A percentile compares a stretch with the other conserved stretches of the same genome.
Evolutionary conservation across 2,797 vertebrate species (phyloP).

Genomic region (Mastacembelus armatus): DNA sequence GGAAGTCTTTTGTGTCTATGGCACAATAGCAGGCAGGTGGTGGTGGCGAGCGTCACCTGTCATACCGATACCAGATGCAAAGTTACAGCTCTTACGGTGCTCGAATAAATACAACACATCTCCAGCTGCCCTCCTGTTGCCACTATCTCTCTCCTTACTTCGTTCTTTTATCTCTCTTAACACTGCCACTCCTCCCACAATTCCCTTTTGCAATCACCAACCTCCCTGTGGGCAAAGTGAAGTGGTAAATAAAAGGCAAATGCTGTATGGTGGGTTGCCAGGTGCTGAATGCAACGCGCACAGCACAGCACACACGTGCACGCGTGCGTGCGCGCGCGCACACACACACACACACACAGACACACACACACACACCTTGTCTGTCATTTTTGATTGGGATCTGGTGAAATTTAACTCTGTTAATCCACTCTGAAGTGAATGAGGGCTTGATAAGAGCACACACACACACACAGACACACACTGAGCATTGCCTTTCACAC

Average conservation of each 20-base stretch:
- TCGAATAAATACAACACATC: constrained; percentile 35
- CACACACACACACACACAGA: too few species aligned
- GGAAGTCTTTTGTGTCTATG: constrained; percentile 54
- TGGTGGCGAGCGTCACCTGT: constrained; percentile 65
- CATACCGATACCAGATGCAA: constrained; percentile 67
- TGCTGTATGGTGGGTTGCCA: constrained; percentile 59
- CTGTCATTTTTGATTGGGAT: constrained; percentile 48
- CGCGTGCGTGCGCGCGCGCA: too few species aligned
- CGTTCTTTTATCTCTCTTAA: constrained; percentile 47
- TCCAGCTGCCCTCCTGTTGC: constrained; percentile 24
- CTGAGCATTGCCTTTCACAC: too few species aligned
- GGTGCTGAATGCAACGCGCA: constrained; percentile 75
- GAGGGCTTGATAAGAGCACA: constrained; percentile 58
- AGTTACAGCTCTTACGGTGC: constrained; percentile 12
- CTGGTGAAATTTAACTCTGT: constrained; percentile 77
- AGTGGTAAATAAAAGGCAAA: constrained; percentile 52
- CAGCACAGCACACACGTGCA: too few species aligned
- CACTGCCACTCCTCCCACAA: constrained; percentile 10
- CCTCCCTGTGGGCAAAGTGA: constrained; percentile 36
- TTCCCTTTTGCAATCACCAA: constrained; percentile 4
- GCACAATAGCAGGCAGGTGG: constrained; percentile 75
- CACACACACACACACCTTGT: too few species aligned
- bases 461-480: constrained; percentile 12
- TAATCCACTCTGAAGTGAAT: constrained; percentile 69
- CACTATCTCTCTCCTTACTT: constrained; percentile 41